A percentile compares a stretch with the other conserved stretches of the same genome.
phyloP scores from a whole-genome alignment of 2,113 vertebrate species.

The Dryoscopus gambensis region DNA sequence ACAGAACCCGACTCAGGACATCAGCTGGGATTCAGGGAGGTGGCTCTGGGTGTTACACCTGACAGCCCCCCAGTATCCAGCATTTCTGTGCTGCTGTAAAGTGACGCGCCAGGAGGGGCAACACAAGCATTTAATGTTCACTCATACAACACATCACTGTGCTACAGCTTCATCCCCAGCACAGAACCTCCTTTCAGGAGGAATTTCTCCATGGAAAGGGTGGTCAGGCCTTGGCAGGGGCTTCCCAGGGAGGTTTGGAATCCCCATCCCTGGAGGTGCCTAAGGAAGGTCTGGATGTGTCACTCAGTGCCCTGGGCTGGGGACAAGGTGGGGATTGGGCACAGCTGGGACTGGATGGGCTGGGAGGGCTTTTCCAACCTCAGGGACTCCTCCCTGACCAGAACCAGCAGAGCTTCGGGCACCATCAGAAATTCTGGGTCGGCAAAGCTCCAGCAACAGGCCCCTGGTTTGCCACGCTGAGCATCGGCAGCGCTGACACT shows the following conservation, averaged over 20 bases:
- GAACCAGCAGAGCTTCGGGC: background rate
- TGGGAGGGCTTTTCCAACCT: background rate
- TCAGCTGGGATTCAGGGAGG: background rate
- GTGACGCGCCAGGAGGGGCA: background rate
- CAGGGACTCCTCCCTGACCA: background rate
- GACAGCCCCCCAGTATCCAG: background rate
- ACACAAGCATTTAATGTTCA: no score
- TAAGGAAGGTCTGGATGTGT: accelerated
- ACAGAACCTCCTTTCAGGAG: background rate
- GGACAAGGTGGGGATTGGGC: background rate
- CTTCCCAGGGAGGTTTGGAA: background rate
- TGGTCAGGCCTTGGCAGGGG: accelerated
- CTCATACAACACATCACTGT: no score
- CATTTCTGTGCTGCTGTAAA: accelerated
- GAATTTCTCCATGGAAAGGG: background rate
- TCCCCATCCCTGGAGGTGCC: background rate
- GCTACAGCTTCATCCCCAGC: background rate
- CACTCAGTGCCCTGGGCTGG: background rate
- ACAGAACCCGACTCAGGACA: accelerated
- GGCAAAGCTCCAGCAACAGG: background rate
- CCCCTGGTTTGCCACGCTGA: background rate
- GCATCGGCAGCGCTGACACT: background rate
- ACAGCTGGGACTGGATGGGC: accelerated
- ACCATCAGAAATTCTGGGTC: background rate
- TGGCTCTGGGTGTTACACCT: accelerated